Evolutionary conservation across 2,113 vertebrate species (phyloP).

Genomic region (Eolophus roseicapilla): DNA sequence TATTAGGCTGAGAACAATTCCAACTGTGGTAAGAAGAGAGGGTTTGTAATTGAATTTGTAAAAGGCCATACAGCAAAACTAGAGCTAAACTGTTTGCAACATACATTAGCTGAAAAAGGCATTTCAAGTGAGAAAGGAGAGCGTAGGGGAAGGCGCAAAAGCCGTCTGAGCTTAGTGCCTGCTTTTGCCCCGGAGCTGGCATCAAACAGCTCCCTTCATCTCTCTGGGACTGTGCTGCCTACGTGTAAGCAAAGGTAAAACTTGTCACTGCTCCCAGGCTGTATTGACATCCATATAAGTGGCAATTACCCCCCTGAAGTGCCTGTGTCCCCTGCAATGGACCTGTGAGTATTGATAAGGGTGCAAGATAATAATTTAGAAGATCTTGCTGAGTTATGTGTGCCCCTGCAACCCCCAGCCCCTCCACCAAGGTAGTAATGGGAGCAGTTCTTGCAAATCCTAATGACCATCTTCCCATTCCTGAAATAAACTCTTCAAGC

Average conservation of each 20-base stretch:
- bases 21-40: conserved; percentile 37
- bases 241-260: neutral
- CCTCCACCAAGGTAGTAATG: neutral
- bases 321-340: fast-evolving
- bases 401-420: neutral
- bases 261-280: neutral
- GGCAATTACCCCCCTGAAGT: neutral
- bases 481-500: neutral
- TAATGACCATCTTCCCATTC: neutral
- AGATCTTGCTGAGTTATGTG: neutral
- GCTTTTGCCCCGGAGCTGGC: neutral
- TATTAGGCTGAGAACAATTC: conserved; percentile 4
- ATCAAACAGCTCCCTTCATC: neutral
- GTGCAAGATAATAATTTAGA: neutral
- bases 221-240: neutral
- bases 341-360: neutral
- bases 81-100: neutral
- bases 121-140: neutral
- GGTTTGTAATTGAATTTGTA: conserved; percentile 22
- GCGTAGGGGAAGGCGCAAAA: fast-evolving
- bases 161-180: neutral
- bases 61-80: conserved; percentile 1
- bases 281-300: fast-evolving
- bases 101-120: neutral
- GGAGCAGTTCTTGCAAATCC: neutral